Evolutionary conservation across 2,888 invertebrate species (phyloP).

Genomic region (Osedax fenrisi): DNA sequence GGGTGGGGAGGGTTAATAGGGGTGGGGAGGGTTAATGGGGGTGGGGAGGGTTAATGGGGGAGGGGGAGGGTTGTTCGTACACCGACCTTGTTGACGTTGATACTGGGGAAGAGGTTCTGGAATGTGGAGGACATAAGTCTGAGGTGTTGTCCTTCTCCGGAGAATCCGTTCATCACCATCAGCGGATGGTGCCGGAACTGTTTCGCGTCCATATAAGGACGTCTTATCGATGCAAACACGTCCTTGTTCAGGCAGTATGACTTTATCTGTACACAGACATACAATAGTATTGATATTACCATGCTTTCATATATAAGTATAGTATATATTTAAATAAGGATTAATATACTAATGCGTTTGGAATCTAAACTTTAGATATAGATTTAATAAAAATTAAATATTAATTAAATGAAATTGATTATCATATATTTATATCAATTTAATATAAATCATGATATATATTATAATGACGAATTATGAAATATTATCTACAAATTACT

Average conservation of each 20-base stretch:
- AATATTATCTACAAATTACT: too few species aligned
- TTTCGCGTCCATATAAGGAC: constrained; percentile 56
- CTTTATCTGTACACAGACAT: too few species aligned
- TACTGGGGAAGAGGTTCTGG: constrained; percentile 94
- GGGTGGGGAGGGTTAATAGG: too few species aligned
- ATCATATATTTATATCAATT: neutral
- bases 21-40: too few species aligned
- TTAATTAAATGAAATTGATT: too few species aligned
- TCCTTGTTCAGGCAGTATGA: constrained; percentile 71
- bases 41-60: too few species aligned
- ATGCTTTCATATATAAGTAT: too few species aligned
- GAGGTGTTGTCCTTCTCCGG: constrained; percentile 62
- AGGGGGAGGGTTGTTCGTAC: too few species aligned
- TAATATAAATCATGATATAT: neutral
- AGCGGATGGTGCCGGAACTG: constrained; percentile 79
- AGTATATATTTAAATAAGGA: constrained; percentile 7
- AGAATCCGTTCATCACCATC: constrained; percentile 65
- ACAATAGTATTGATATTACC: too few species aligned
- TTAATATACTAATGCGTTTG: constrained; percentile 3
- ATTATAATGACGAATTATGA: too few species aligned
- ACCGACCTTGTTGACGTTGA: constrained; percentile 75
- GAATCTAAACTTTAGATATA: too few species aligned
- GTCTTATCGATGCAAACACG: constrained; percentile 70
- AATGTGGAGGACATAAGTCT: constrained; percentile 80
- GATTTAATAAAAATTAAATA: too few species aligned